Conservation (phyloP, 23 tunicate species). For the Corella eumyota region DNA sequence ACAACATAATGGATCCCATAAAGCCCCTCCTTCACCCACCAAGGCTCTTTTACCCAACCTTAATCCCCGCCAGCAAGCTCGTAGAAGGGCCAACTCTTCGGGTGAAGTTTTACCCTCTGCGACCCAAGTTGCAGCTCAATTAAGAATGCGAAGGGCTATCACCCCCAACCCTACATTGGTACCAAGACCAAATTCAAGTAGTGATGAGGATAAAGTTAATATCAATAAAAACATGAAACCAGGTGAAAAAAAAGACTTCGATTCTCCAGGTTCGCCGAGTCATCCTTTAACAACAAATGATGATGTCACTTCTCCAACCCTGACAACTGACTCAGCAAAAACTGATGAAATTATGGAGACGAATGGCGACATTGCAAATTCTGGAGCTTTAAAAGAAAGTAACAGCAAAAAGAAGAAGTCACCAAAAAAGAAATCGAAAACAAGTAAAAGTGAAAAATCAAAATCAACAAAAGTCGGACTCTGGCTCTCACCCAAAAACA, state of each 20-base stretch:
- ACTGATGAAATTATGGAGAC: not conserved
- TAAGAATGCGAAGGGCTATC: constrained; percentile 18
- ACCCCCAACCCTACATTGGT: constrained; percentile 44
- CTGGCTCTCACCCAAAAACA: constrained; percentile 69
- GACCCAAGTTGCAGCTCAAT: not conserved
- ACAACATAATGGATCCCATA: not conserved
- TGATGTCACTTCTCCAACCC: not conserved
- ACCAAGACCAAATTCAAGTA: not conserved
- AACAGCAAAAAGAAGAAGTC: constrained; percentile 1
- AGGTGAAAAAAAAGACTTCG: too few relatives aligned
- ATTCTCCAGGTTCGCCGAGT: too few relatives aligned
- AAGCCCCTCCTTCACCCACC: constrained; percentile 3
- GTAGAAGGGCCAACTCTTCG: constrained; percentile 40
- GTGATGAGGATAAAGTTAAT: not conserved
- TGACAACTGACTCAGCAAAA: not conserved
- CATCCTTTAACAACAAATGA: too few relatives aligned
- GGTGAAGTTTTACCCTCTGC: constrained; percentile 31
- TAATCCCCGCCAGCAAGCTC: constrained; percentile 3
- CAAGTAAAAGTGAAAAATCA: constrained; percentile 1
- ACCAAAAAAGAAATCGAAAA: constrained; percentile 18
- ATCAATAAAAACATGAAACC: too few relatives aligned
- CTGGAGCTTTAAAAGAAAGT: not conserved
- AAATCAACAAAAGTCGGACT: constrained; percentile 39
- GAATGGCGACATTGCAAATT: not conserved
- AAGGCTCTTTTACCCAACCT: constrained; percentile 1